These are phyloP conservation scores for Clarias platycephalus DNA, from an alignment of 2,797 vertebrate species.

Conservation along the genomic window DNA sequence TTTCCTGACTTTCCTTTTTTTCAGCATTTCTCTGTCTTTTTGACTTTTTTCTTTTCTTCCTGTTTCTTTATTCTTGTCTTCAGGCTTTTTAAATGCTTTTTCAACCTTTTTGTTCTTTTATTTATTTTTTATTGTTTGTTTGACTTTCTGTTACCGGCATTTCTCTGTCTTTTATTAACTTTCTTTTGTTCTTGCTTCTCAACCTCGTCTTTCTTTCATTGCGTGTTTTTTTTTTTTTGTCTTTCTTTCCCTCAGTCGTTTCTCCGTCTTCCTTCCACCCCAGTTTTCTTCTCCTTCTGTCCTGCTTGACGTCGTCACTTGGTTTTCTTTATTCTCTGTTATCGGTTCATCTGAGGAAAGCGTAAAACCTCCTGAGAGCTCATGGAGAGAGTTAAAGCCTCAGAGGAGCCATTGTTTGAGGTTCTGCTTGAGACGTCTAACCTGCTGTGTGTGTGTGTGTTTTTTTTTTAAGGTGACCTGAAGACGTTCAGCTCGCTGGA, in stretches of 20 bases:
- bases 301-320: background rate
- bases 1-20: background rate
- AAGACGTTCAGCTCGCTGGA: conserved; percentile 85
- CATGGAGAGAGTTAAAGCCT: background rate
- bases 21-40: background rate
- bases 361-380: background rate
- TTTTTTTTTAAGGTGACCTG: conserved; percentile 81
- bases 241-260: background rate
- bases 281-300: too few species aligned
- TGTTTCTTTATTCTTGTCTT: too few species aligned
- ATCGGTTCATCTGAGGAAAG: background rate
- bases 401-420: background rate
- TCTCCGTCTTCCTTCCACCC: background rate
- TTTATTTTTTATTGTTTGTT: too few species aligned
- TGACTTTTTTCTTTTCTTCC: too few species aligned
- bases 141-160: too few species aligned
- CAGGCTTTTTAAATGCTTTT: too few species aligned
- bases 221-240: background rate
- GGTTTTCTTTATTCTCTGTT: background rate
- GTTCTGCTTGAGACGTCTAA: background rate
- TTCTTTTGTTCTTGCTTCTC: background rate
- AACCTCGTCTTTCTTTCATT: too few species aligned
- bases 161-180: too few species aligned
- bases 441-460: conserved; percentile 32
- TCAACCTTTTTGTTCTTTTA: too few species aligned